Evolutionary conservation across 2,888 invertebrate species (phyloP).

Genomic region (Liposcelis brunnea): DNA sequence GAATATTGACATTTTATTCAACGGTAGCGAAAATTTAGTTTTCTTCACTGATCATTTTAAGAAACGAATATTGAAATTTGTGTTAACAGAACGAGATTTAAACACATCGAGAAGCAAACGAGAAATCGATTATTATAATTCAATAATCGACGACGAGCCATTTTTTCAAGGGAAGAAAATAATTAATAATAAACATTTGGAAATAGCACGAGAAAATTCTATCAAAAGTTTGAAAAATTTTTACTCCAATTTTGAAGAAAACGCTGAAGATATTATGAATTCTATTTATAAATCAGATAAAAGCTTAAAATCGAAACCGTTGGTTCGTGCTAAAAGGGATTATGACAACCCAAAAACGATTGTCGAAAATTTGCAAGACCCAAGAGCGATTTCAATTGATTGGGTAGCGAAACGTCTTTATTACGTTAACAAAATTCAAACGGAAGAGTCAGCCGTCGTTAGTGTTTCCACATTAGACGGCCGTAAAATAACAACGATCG

Average conservation of each 20-base stretch:
- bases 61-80: conserved; percentile 27
- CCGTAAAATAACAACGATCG: conserved; percentile 34
- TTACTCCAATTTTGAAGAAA: too few relatives aligned
- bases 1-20: conserved; percentile 32
- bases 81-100: background rate
- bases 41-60: conserved; percentile 32
- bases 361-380: conserved; percentile 30
- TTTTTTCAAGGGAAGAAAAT: too few relatives aligned
- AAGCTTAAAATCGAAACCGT: too few relatives aligned
- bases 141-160: conserved; percentile 17
- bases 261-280: too few relatives aligned
- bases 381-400: conserved; percentile 60
- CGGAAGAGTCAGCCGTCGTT: conserved; percentile 22
- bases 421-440: conserved; percentile 37
- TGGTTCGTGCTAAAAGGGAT: too few relatives aligned
- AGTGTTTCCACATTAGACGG: conserved; percentile 39
- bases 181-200: too few relatives aligned
- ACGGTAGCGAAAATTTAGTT: conserved; percentile 21
- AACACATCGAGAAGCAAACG: background rate
- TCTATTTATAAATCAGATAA: too few relatives aligned
- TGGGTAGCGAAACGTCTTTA: conserved; percentile 50
- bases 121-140: conserved; percentile 15
- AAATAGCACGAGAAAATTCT: too few relatives aligned
- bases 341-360: too few relatives aligned
- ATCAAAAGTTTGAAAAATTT: too few relatives aligned